phyloP scores from a whole-genome alignment of 2,113 vertebrate genomes.

The Entelurus aequoreus region DNA sequence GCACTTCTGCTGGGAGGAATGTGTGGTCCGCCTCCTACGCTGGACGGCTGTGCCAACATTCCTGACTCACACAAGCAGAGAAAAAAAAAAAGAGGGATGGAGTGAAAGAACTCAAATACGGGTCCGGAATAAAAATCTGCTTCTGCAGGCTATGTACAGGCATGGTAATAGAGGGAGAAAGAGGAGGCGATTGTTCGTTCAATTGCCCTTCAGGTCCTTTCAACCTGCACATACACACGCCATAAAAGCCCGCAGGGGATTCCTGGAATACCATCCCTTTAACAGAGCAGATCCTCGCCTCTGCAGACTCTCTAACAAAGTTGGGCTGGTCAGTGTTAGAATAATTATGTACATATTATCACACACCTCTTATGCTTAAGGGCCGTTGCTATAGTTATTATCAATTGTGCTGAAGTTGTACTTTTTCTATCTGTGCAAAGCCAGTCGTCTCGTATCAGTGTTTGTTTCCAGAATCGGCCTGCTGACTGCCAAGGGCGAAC shows the following conservation, averaged over 20 bases:
- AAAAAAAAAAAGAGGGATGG: constrained; percentile 22
- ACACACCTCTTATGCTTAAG: no score
- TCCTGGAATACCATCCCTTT: constrained; percentile 49
- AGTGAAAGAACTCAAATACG: constrained; percentile 13
- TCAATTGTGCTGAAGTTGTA: no score
- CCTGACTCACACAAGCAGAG: constrained; percentile 54
- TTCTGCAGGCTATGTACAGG: constrained; percentile 36
- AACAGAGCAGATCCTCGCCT: constrained; percentile 39
- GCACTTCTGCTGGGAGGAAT: constrained; percentile 78
- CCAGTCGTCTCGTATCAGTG: no score
- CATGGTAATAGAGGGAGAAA: constrained; percentile 36
- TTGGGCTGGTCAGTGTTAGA: neutral
- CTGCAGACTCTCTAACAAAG: constrained; percentile 6
- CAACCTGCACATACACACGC: constrained; percentile 42
- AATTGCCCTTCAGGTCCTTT: constrained; percentile 60
- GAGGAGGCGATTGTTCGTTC: constrained; percentile 45
- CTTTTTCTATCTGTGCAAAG: no score
- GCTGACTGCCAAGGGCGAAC: no score
- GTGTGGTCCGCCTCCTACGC: constrained; percentile 71
- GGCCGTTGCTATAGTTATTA: no score
- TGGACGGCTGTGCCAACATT: constrained; percentile 65
- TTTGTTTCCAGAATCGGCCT: no score
- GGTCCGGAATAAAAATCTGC: constrained; percentile 19
- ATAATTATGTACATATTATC: no score
- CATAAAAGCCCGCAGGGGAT: constrained; percentile 51